phyloP scores from a whole-genome alignment of 2,797 vertebrate species.

The Luscinia luscinia region DNA sequence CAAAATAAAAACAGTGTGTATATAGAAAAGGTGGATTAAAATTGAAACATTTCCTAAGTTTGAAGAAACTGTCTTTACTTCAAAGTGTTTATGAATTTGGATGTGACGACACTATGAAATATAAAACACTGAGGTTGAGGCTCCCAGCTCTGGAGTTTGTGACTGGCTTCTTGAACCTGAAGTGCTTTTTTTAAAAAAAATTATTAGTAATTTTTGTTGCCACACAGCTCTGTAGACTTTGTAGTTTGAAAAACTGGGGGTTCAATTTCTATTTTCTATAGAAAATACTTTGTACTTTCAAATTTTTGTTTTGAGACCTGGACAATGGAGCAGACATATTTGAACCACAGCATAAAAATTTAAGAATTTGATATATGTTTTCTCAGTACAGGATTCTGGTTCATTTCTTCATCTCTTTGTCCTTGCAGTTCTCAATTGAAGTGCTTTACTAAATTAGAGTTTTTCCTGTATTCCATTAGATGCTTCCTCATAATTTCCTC shows the following conservation, averaged over 20 bases:
- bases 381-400: neutral
- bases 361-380: neutral
- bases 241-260: neutral
- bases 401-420: neutral
- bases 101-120: neutral
- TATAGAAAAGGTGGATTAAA: neutral
- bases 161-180: neutral
- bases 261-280: neutral
- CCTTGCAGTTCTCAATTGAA: neutral
- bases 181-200: neutral
- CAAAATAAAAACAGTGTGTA: neutral
- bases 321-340: neutral
- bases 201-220: neutral
- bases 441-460: neutral
- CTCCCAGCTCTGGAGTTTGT: neutral
- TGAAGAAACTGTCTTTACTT: neutral
- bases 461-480: neutral
- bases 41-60: neutral
- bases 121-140: neutral
- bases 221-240: neutral
- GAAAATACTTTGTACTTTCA: neutral
- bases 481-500: neutral
- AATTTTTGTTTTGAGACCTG: neutral
- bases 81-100: neutral
- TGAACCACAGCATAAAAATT: neutral